Conservation (phyloP, 2,113 vertebrate species). For the Zingel zingel region DNA sequence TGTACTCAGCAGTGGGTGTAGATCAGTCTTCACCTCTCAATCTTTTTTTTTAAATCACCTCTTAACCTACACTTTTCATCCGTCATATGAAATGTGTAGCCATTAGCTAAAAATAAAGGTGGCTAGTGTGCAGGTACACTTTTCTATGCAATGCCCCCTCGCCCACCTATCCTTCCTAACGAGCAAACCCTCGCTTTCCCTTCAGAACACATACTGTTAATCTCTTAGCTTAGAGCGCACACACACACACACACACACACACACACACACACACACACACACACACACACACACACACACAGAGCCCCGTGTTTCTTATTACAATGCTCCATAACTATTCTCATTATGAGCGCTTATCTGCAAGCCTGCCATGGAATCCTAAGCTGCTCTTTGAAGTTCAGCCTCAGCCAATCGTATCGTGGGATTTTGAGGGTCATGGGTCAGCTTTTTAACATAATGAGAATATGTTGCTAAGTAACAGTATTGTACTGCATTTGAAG, state of each 20-base stretch:
- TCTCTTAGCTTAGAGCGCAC: constrained; percentile 37
- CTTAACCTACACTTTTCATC: constrained; percentile 3
- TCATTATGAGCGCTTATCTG: constrained; percentile 78
- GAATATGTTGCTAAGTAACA: constrained; percentile 76
- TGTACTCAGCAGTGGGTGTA: constrained; percentile 19
- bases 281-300: constrained; percentile 22
- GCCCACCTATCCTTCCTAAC: constrained; percentile 29
- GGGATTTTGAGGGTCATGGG: constrained; percentile 67
- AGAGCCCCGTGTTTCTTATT: constrained; percentile 52
- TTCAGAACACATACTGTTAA: constrained; percentile 47
- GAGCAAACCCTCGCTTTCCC: constrained; percentile 32
- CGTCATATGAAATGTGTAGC: constrained; percentile 14
- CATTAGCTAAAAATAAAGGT: constrained; percentile 36
- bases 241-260: constrained; percentile 6
- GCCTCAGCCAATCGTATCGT: constrained; percentile 60
- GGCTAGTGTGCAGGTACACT: constrained; percentile 28
- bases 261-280: constrained; percentile 28
- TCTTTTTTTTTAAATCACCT: background rate
- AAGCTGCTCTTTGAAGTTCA: constrained; percentile 77
- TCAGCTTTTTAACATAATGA: constrained; percentile 74
- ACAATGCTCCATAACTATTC: constrained; percentile 73
- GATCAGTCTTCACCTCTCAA: constrained; percentile 8
- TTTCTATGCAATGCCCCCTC: constrained; percentile 16
- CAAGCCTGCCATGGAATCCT: constrained; percentile 69
- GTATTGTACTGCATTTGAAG: constrained; percentile 62